A percentile compares a stretch with the other conserved stretches of the same genome.
These are phyloP conservation scores for Elgaria multicarinata DNA, from an alignment of 2,113 vertebrate species.

Conservation along the genomic window DNA sequence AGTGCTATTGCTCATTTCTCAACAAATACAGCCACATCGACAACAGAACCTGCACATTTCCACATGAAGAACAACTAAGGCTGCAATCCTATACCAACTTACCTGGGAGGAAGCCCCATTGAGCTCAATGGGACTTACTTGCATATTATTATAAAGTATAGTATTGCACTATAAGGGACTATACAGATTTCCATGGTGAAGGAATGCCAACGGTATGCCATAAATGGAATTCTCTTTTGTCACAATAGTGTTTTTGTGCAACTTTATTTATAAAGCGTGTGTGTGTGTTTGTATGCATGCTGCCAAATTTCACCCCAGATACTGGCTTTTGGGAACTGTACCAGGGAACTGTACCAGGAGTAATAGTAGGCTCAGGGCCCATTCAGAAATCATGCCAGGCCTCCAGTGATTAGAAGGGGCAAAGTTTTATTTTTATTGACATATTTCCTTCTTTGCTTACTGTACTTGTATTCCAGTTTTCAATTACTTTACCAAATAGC, in stretches of 20 bases:
- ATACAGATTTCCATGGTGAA: conserved; percentile 51
- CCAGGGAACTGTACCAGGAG: too few species aligned
- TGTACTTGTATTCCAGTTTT: not conserved
- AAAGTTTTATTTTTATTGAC: not conserved
- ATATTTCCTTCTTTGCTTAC: not conserved
- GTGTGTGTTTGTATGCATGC: too few species aligned
- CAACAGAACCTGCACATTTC: conserved; percentile 47
- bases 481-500: not conserved
- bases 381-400: not conserved
- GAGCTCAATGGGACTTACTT: too few species aligned
- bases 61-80: conserved; percentile 43
- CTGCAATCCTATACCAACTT: too few species aligned
- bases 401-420: fast-evolving
- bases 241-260: not conserved
- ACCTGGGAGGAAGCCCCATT: too few species aligned
- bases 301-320: not conserved
- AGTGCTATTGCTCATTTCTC: conserved; percentile 63
- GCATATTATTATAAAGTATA: too few species aligned
- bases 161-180: conserved; percentile 24
- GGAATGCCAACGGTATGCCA: not conserved
- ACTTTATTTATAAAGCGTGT: not conserved
- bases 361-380: not conserved
- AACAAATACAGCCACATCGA: conserved; percentile 63
- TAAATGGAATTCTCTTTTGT: conserved; percentile 50
- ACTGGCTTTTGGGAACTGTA: not conserved